phyloP scores from a whole-genome alignment of 2,888 invertebrate species.

The Dione vanillae region DNA sequence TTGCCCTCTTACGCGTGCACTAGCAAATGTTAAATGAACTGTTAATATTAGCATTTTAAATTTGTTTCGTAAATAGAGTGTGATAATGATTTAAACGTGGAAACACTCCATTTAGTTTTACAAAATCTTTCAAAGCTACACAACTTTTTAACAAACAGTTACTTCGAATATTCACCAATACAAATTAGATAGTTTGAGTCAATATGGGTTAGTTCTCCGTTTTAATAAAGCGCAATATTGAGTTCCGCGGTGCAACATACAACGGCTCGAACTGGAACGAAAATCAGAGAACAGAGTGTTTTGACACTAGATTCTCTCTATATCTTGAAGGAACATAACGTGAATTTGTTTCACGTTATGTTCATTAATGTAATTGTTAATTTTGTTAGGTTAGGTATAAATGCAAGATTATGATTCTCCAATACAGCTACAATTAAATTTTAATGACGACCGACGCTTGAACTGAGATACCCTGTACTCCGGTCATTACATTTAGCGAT shows the following conservation, averaged over 20 bases:
- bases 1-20: constrained; percentile 21
- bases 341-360: no score
- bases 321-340: no score
- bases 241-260: not conserved
- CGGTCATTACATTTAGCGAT: no score
- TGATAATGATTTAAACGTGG: not conserved
- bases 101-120: not conserved
- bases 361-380: no score
- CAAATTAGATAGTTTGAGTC: no score
- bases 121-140: not conserved
- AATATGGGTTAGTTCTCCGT: not conserved
- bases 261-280: not conserved
- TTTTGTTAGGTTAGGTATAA: no score
- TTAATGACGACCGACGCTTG: no score
- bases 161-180: not conserved
- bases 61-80: constrained; percentile 10
- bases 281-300: not conserved
- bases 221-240: not conserved
- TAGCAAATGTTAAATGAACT: constrained; percentile 16
- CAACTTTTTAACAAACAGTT: not conserved
- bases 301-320: not conserved
- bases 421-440: no score
- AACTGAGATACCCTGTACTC: no score
- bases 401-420: no score
- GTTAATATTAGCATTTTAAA: constrained; percentile 16